phyloP scores from a whole-genome alignment of 2,113 vertebrate species.

The Lucifuga dentata region DNA sequence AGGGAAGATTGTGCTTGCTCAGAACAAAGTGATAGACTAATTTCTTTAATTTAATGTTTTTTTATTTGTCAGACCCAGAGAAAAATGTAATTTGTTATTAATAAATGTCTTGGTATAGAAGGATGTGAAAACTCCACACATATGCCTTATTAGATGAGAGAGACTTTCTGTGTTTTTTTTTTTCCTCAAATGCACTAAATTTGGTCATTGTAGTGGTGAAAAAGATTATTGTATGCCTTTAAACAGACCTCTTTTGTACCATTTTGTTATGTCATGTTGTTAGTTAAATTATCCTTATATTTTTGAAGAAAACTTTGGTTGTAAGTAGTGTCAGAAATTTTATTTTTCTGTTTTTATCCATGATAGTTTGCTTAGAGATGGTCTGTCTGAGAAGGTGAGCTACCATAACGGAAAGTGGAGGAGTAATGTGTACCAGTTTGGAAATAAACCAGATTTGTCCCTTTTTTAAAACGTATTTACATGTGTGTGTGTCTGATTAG shows the following conservation, averaged over 20 bases:
- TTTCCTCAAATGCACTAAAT: slow-evolving; percentile 67
- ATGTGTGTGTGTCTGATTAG: neutral
- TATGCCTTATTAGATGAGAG: slow-evolving; percentile 75
- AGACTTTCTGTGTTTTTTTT: slow-evolving; percentile 36
- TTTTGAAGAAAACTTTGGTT: slow-evolving; percentile 56
- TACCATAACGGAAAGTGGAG: slow-evolving; percentile 52
- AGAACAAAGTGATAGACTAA: neutral
- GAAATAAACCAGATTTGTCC: slow-evolving; percentile 71
- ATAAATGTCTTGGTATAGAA: slow-evolving; percentile 52
- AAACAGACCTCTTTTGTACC: slow-evolving; percentile 64
- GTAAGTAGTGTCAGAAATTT: slow-evolving; percentile 52
- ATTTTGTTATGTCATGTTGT: slow-evolving; percentile 45
- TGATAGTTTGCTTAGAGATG: slow-evolving; percentile 44
- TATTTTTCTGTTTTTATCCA: slow-evolving; percentile 69
- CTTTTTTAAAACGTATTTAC: slow-evolving; percentile 36
- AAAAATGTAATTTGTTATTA: slow-evolving; percentile 20
- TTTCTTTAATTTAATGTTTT: slow-evolving; percentile 36
- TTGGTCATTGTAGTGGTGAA: slow-evolving; percentile 33
- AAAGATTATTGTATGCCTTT: slow-evolving; percentile 47
- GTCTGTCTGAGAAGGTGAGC: slow-evolving; percentile 33
- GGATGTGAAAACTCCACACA: slow-evolving; percentile 67
- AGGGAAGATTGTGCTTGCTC: slow-evolving; percentile 4
- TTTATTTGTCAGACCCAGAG: slow-evolving; percentile 6
- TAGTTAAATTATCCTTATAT: slow-evolving; percentile 69
- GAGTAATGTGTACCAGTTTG: slow-evolving; percentile 58